These are phyloP conservation scores for Drosophila prostipennis DNA, from an alignment of 2,888 invertebrate species.

Conservation along the genomic window DNA sequence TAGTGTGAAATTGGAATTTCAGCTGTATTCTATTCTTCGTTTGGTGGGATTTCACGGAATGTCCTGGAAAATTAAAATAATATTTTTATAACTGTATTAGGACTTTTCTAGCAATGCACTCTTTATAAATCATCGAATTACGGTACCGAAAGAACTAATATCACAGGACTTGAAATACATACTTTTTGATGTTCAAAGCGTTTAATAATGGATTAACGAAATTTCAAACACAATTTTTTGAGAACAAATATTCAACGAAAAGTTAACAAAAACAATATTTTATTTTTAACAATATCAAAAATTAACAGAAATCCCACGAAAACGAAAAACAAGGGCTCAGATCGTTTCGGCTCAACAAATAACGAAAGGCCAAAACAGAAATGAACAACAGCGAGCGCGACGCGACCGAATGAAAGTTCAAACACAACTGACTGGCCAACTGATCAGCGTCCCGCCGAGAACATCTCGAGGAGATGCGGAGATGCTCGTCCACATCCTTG, in stretches of 20 bases:
- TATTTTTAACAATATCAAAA: constrained; percentile 47
- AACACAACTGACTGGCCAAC: constrained; percentile 71
- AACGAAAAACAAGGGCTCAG: constrained; percentile 64
- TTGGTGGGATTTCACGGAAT: constrained; percentile 56
- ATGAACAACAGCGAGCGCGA: constrained; percentile 62
- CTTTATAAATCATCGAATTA: too few relatives aligned
- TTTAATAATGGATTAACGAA: constrained; percentile 1
- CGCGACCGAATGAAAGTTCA: constrained; percentile 79
- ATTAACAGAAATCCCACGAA: constrained; percentile 65
- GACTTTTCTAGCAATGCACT: too few relatives aligned
- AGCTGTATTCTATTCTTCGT: constrained; percentile 48
- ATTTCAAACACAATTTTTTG: constrained; percentile 16
- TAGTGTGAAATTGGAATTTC: constrained; percentile 18
- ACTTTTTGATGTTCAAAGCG: constrained; percentile 5
- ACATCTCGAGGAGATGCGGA: constrained; percentile 43
- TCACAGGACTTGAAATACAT: neutral
- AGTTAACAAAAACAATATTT: constrained; percentile 34
- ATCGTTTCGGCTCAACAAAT: constrained; percentile 53
- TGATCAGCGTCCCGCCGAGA: constrained; percentile 39
- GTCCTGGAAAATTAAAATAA: constrained; percentile 29
- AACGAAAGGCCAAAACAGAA: constrained; percentile 48
- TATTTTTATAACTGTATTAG: too few relatives aligned
- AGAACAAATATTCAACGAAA: constrained; percentile 42
- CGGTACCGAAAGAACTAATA: too few relatives aligned
- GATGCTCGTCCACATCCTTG: constrained; percentile 53